Conservation (phyloP, 2,888 invertebrate genomes). For the Mythimna impura region DNA sequence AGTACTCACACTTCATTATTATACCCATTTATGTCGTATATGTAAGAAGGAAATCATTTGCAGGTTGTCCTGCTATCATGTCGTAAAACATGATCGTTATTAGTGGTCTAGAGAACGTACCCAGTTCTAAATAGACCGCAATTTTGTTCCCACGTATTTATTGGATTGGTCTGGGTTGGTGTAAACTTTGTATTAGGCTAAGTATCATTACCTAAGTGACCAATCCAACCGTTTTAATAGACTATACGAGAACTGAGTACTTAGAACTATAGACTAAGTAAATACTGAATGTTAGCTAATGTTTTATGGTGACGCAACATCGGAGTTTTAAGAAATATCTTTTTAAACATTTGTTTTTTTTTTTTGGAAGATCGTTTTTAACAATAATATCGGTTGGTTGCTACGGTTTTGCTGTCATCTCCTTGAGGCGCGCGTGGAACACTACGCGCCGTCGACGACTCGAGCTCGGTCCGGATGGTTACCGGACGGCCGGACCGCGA, state of each 20-base stretch:
- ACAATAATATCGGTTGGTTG: no score
- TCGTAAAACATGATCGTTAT: conserved; percentile 5
- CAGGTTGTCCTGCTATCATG: conserved; percentile 12
- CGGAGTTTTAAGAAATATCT: background rate
- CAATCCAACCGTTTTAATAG: background rate
- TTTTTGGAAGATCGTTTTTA: no score
- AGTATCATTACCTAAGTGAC: conserved; percentile 8
- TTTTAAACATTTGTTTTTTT: no score
- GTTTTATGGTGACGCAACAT: background rate
- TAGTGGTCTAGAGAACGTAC: background rate
- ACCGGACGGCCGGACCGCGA: no score
- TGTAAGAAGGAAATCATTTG: conserved; percentile 24
- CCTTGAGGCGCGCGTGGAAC: no score
- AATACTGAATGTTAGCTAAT: background rate
- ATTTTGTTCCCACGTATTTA: background rate
- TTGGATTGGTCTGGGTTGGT: background rate
- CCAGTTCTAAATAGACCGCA: background rate
- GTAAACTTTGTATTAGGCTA: background rate
- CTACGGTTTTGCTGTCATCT: no score
- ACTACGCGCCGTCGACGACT: no score
- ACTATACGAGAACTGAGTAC: background rate
- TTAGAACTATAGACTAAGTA: background rate
- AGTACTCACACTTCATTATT: conserved; percentile 44
- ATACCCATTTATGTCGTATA: conserved; percentile 18
- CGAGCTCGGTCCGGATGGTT: no score